Base-by-base conservation (phyloP, 2,888 invertebrate genomes). In the Tinea pellionella region DNA sequence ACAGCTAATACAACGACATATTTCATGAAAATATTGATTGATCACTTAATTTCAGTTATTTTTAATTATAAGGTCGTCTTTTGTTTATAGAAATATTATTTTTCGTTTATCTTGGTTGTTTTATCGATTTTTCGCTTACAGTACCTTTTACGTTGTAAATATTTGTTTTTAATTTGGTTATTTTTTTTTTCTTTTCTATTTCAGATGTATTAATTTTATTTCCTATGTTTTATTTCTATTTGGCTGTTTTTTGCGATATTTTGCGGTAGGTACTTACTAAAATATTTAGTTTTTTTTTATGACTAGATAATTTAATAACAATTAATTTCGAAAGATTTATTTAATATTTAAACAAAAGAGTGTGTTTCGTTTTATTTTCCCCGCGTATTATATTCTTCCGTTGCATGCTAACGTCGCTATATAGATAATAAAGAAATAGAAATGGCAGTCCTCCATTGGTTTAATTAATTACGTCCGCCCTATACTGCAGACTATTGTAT, bases 101-200 rank as follows among this genome's bases (percentile, higher is more conserved):
- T 30, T 42, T 59, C 43, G 37, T 11, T 42, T 16, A 15, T 12
- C 24, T 24, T 43, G 32, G 42, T 42, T 24, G 11, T 42, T 13
- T 41, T 59, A 59, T 59, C 24, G 59, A 59, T 59, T 43, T 19
- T 15, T 42, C 24, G 19, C 42, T 41, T 37, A 43, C 42, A 18
- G 9, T 42, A 9, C 42, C 13, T 11, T 42, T 41, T 37, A 11
- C 43, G 19, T 43, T 37, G 11, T 37, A 4, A 30, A 30, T 37
- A 37, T 37, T 37, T 37, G 3, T 37, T 37, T 37, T 37, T 9
- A 37, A 37, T 37, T 12, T 24, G 6, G 6, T 24, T 24, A 24
- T 24, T 2, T 24, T 24, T 3, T 24, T 24, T 24, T 24, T 24
- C 24, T 24, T 24, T 24, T 24, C 24, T 24, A 24, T 24, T 24